Evolutionary conservation across 2,113 vertebrate genomes (phyloP).

Genomic region (Onychostoma macrolepis): DNA sequence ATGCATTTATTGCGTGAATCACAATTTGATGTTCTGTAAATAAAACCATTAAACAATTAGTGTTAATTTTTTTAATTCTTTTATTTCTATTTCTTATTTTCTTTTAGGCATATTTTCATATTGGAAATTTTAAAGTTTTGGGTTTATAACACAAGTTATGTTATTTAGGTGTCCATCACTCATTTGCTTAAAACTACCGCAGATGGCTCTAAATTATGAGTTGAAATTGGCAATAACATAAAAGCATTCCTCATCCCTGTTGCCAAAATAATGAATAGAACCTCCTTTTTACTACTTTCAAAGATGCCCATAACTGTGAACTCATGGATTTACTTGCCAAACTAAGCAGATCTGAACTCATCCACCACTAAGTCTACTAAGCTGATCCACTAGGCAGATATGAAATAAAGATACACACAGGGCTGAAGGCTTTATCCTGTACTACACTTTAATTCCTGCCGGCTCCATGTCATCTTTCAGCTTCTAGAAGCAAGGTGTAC

Average conservation of each 20-base stretch:
- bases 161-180: slow-evolving; percentile 34
- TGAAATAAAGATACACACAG: slow-evolving; percentile 36
- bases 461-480: slow-evolving; percentile 30
- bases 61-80: background rate
- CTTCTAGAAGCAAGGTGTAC: slow-evolving; percentile 45
- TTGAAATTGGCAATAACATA: slow-evolving; percentile 64
- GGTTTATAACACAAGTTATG: background rate
- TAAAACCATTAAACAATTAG: background rate
- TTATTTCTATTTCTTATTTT: background rate
- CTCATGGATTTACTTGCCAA: slow-evolving; percentile 47
- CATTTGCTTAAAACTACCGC: slow-evolving; percentile 62
- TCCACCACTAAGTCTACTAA: slow-evolving; percentile 20
- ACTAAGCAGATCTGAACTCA: slow-evolving; percentile 22
- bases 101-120: background rate
- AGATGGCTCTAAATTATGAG: slow-evolving; percentile 70
- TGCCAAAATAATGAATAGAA: slow-evolving; percentile 51
- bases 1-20: background rate
- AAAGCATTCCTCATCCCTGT: slow-evolving; percentile 11
- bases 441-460: background rate
- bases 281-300: slow-evolving; percentile 52
- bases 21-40: background rate
- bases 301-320: slow-evolving; percentile 61
- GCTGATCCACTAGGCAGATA: slow-evolving; percentile 45
- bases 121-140: background rate
- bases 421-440: slow-evolving; percentile 36